Base-by-base conservation (phyloP, 2,888 invertebrate genomes). In the Gari tellinella region DNA sequence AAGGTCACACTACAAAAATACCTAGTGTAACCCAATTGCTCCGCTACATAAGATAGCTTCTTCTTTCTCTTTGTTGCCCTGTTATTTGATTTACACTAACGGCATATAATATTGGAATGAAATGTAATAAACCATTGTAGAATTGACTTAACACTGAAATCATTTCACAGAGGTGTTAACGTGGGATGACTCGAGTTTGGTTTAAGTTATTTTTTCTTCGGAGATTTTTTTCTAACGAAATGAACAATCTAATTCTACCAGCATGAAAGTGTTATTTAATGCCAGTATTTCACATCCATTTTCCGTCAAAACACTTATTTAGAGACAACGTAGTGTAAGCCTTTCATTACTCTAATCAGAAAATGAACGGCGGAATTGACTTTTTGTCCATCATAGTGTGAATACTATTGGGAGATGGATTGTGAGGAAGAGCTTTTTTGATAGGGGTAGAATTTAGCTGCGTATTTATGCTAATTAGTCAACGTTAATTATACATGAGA, bases 241-340 rank as follows among this genome's bases (percentile, higher is more conserved):
- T 10, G 31, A 31, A 10, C 31, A 31, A 31, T 31, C 31, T 31
- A 10, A 10, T 17, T 17, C 19, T 48, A 48, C 48, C 48, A 12
- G 43, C 62, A 63, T 63, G 38, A 37, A 52, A 53, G n/a, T 45
- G 63, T 63, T 52, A 63, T 63, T 64, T 55, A 56, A 31, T 64
- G 64, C 55, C 55, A 55, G 38, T n/a, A 23, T 56, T 64, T 40
- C 64, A 37, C 55, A 55, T 56, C 40, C 64, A 45, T 56, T 64
- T 64, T 64, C 56, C 37, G 31, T 62, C 64, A 43, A 26, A 48
- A 25, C 56, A 55, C 48, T 64, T 64, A 46, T 46, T 64, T 64
- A 31, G 31, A 60, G 52, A 61, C 51, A 26, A 23, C 21, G 37
- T 45, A 53, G 52, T 63, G 62, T 63, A 53, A 63, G 53, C 43